A percentile compares a stretch with the other conserved stretches of the same genome.
phyloP scores from a whole-genome alignment of 1,140 invertebrate species.

The Microplitis mediator region DNA sequence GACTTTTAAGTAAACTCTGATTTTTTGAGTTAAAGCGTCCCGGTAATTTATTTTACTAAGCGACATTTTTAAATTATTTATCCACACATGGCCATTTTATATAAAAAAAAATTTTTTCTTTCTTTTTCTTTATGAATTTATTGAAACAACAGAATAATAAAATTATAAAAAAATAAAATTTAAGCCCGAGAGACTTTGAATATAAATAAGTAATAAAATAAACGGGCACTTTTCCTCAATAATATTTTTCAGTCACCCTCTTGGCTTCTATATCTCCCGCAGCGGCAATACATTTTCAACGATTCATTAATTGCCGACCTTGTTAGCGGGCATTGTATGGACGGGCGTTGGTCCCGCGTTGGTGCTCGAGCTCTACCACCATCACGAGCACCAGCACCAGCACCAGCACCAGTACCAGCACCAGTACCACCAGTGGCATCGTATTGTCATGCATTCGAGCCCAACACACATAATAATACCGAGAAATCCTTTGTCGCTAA shows the following conservation, averaged over 20 bases:
- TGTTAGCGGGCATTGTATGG: constrained; percentile 48
- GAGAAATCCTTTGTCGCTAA: constrained; percentile 46
- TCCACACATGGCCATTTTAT: too few species aligned
- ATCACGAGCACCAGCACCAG: constrained; percentile 4
- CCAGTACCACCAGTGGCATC: not conserved
- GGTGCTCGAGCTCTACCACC: constrained; percentile 38
- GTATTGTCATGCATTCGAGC: constrained; percentile 48
- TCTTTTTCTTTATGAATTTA: too few species aligned
- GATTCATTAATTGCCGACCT: constrained; percentile 53
- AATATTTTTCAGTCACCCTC: not conserved
- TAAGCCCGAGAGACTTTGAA: too few species aligned
- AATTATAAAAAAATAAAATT: too few species aligned
- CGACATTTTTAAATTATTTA: too few species aligned
- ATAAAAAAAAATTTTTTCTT: too few species aligned
- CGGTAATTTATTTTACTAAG: too few species aligned
- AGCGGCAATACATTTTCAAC: constrained; percentile 36
- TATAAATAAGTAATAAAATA: too few species aligned
- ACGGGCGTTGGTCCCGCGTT: constrained; percentile 37
- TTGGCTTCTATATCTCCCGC: constrained; percentile 36
- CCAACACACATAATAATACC: constrained; percentile 46
- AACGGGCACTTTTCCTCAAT: not conserved
- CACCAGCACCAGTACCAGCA: constrained; percentile 14
- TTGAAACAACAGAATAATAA: too few species aligned
- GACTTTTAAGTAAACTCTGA: not conserved
- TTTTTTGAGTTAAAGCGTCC: not conserved